phyloP scores from a whole-genome alignment of 2,797 vertebrate species.

The Linurgus olivaceus region DNA sequence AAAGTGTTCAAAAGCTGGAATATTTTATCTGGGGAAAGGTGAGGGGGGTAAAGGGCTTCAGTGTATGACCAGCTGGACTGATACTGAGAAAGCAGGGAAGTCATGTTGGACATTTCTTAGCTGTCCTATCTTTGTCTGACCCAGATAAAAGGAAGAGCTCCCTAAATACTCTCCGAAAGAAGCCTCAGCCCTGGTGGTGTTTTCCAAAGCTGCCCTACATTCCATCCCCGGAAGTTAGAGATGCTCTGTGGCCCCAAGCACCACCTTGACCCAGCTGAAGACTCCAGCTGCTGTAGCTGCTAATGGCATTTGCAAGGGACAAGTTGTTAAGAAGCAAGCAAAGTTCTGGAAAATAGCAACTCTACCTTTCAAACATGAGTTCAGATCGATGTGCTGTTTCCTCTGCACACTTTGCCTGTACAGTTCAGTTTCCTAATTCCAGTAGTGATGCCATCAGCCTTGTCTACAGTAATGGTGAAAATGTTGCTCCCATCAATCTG shows the following conservation, averaged over 20 bases:
- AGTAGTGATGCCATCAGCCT: not conserved
- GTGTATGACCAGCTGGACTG: not conserved
- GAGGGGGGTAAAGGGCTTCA: not conserved
- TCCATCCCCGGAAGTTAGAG: not conserved
- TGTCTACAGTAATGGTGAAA: not conserved
- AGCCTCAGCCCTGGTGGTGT: not conserved
- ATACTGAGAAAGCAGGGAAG: not conserved
- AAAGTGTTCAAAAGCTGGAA: not conserved
- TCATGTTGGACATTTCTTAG: not conserved
- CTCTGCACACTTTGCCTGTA: not conserved
- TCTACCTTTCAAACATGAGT: not conserved
- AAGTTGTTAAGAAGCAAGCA: not conserved
- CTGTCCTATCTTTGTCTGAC: slow-evolving; percentile 29
- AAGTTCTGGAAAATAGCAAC: not conserved
- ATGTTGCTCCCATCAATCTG: not conserved
- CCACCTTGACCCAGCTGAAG: not conserved
- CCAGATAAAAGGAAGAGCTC: slow-evolving; percentile 3
- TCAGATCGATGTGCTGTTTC: not conserved
- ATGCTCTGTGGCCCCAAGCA: not conserved
- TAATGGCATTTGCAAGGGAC: not conserved
- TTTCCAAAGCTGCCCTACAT: not conserved
- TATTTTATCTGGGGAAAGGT: not conserved
- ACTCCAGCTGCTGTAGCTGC: not conserved
- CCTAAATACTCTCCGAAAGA: not conserved
- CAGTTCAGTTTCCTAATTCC: not conserved